Evolutionary conservation across 1,140 invertebrate species (phyloP).

Genomic region (Dinothrombium tinctorium): DNA sequence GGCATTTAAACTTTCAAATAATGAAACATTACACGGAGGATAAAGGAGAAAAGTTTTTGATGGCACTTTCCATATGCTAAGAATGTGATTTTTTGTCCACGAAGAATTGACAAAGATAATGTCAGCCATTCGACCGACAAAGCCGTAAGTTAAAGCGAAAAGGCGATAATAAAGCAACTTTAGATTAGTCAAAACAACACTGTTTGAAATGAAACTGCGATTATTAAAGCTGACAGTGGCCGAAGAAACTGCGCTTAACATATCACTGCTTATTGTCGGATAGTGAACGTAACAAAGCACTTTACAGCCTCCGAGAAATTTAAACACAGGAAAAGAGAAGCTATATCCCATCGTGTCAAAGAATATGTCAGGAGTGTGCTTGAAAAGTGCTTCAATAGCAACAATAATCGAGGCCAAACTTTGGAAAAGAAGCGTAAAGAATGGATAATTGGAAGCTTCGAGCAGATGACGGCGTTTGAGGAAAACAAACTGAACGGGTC

Average conservation of each 20-base stretch:
- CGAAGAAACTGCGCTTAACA: slow-evolving; percentile 53
- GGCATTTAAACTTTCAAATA: slow-evolving; percentile 38
- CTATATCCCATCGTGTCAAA: slow-evolving; percentile 90
- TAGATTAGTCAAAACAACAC: slow-evolving; percentile 44
- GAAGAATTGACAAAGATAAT: slow-evolving; percentile 87
- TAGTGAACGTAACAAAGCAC: slow-evolving; percentile 85
- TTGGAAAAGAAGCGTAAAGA: slow-evolving; percentile 80
- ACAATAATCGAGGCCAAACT: slow-evolving; percentile 68
- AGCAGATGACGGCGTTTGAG: slow-evolving; percentile 13
- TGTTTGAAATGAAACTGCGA: slow-evolving; percentile 48
- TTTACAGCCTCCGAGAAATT: slow-evolving; percentile 43
- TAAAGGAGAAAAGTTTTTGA: slow-evolving; percentile 60
- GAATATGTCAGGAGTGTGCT: slow-evolving; percentile 45
- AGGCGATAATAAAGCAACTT: slow-evolving; percentile 76
- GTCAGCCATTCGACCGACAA: slow-evolving; percentile 52
- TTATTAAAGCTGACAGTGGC: slow-evolving; percentile 53
- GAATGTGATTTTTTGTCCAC: slow-evolving; percentile 85
- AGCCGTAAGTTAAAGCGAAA: slow-evolving; percentile 68
- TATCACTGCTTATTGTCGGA: slow-evolving; percentile 82
- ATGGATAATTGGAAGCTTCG: slow-evolving; percentile 37
- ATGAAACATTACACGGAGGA: slow-evolving; percentile 74
- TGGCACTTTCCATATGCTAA: slow-evolving; percentile 50
- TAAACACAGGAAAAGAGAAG: slow-evolving; percentile 74
- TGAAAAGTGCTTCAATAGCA: slow-evolving; percentile 64
- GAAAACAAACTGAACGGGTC: slow-evolving; percentile 18